These are phyloP conservation scores for Lochmaea crataegi DNA, from an alignment of 2,888 invertebrate species.

Conservation along the genomic window DNA sequence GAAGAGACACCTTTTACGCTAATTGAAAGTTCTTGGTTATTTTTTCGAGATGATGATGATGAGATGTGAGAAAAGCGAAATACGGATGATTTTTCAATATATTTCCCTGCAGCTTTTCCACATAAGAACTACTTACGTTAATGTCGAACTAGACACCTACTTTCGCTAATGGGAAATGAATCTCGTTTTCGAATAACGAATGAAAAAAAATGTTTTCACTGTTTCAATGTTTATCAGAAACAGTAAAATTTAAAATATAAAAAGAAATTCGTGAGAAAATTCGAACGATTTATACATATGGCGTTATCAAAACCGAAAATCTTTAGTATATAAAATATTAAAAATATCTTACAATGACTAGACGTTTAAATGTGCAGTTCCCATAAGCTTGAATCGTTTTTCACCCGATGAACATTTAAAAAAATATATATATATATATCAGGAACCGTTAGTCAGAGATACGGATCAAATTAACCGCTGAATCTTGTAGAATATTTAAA, in stretches of 20 bases:
- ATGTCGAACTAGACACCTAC: slow-evolving; percentile 29
- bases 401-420: background rate
- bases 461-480: background rate
- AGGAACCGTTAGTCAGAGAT: no score
- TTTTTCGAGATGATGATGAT: slow-evolving; percentile 37
- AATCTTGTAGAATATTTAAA: slow-evolving; percentile 6
- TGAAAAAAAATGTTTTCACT: background rate
- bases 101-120: slow-evolving; percentile 33
- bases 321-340: slow-evolving; percentile 22
- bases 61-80: slow-evolving; percentile 30
- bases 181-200: background rate
- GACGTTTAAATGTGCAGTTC: slow-evolving; percentile 26
- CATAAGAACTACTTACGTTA: slow-evolving; percentile 45
- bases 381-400: slow-evolving; percentile 27
- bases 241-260: background rate
- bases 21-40: slow-evolving; percentile 58
- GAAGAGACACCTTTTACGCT: slow-evolving; percentile 63
- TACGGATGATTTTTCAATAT: slow-evolving; percentile 48
- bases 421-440: slow-evolving; percentile 3
- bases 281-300: slow-evolving; percentile 6
- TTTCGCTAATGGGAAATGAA: slow-evolving; percentile 23
- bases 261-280: background rate
- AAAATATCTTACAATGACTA: slow-evolving; percentile 21
- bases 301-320: slow-evolving; percentile 24
- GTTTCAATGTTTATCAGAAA: background rate